phyloP scores from a whole-genome alignment of 2,888 invertebrate genomes.

The Aspidapion aeneum region DNA sequence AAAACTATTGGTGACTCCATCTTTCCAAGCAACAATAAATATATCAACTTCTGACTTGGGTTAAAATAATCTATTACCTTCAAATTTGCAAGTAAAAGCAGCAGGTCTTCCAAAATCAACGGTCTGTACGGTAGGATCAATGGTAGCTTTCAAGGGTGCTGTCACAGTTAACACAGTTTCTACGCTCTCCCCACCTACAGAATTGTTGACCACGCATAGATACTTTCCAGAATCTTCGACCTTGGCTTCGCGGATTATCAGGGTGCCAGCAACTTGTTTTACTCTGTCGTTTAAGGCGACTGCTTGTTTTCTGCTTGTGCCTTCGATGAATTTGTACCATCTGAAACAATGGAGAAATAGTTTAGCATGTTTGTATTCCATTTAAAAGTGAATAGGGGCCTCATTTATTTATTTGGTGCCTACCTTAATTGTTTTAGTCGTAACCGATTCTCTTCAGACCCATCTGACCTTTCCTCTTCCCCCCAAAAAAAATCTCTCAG shows the following conservation, averaged over 20 bases:
- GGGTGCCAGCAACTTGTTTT: constrained; percentile 89
- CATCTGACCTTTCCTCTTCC: too few species aligned
- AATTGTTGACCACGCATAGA: constrained; percentile 91
- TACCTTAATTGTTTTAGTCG: too few species aligned
- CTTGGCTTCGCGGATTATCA: constrained; percentile 87
- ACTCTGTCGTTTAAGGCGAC: constrained; percentile 86
- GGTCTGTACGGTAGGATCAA: constrained; percentile 85
- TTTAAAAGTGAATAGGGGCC: too few species aligned
- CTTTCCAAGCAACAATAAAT: too few species aligned
- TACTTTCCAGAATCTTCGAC: constrained; percentile 94
- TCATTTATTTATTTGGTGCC: too few species aligned
- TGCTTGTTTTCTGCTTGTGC: constrained; percentile 81
- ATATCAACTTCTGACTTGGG: too few species aligned
- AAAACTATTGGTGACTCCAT: too few species aligned
- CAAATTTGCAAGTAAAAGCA: constrained; percentile 85
- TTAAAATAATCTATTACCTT: too few species aligned
- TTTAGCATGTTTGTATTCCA: background rate
- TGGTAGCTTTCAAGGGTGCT: constrained; percentile 81
- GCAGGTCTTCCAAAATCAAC: constrained; percentile 93
- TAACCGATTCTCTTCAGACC: too few species aligned
- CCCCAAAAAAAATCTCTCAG: too few species aligned
- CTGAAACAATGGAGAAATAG: constrained; percentile 60
- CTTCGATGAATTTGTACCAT: constrained; percentile 93
- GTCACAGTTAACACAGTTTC: constrained; percentile 91
- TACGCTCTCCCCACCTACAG: constrained; percentile 90